Percentiles rank a stretch among this genome's conserved stretches.
These are phyloP conservation scores for Channa argus DNA, from an alignment of 2,113 vertebrate genomes.

Conservation along the genomic window DNA sequence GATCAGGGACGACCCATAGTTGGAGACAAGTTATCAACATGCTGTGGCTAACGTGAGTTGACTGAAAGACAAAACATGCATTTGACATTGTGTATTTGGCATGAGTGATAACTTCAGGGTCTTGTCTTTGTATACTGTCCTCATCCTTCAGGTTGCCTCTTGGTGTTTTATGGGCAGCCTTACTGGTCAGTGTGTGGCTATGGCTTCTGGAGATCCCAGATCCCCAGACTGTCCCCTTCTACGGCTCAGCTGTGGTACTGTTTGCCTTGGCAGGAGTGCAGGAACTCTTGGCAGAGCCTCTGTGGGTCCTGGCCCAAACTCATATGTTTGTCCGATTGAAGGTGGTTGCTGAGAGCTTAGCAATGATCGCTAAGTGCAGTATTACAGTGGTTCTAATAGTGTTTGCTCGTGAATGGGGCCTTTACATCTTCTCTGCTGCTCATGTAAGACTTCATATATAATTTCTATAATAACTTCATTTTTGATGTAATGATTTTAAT, in stretches of 20 bases:
- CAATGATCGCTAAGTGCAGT: conserved; percentile 89
- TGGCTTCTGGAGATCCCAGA: conserved; percentile 90
- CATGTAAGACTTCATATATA: conserved; percentile 83
- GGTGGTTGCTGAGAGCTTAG: conserved; percentile 93
- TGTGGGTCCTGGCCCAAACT: conserved; percentile 95
- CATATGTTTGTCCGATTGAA: conserved; percentile 95
- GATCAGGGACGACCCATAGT: conserved; percentile 80
- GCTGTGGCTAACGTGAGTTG: conserved; percentile 93
- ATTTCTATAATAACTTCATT: neutral
- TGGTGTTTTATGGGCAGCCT: conserved; percentile 88
- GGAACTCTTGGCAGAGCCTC: conserved; percentile 93
- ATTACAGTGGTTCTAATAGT: conserved; percentile 88
- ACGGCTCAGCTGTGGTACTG: conserved; percentile 88
- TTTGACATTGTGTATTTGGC: neutral
- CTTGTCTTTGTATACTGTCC: neutral
- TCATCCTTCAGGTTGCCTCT: conserved; percentile 87
- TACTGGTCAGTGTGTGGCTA: conserved; percentile 91
- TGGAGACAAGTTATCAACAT: conserved; percentile 95
- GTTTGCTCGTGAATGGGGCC: conserved; percentile 88
- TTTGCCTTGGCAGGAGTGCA: conserved; percentile 92
- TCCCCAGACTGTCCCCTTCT: conserved; percentile 87
- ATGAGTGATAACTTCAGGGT: neutral
- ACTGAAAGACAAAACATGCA: neutral
- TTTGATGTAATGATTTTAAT: neutral
- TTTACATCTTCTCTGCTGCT: conserved; percentile 88